These are phyloP conservation scores for Temnothorax nylanderi DNA, from an alignment of 1,140 invertebrate species.

Conservation along the genomic window DNA sequence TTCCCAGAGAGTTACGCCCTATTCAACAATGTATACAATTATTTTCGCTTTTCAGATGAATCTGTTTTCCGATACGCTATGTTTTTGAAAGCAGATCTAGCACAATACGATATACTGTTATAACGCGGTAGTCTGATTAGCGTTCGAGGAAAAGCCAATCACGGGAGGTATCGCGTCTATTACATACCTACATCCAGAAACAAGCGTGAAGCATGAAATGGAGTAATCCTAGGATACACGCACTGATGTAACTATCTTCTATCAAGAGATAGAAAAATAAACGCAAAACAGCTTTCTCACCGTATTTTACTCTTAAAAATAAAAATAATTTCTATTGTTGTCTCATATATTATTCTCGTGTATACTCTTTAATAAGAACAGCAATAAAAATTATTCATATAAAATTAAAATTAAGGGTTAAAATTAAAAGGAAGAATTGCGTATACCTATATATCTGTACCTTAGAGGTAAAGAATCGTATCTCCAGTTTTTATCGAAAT, in stretches of 20 bases:
- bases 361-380: background rate
- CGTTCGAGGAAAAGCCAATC: conserved; percentile 1
- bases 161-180: background rate
- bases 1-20: background rate
- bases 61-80: background rate
- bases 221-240: background rate
- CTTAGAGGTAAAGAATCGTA: no score
- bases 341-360: background rate
- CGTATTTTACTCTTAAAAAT: conserved; percentile 10
- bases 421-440: background rate
- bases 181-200: background rate
- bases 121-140: background rate
- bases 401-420: background rate
- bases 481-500: no score
- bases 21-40: background rate
- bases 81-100: background rate
- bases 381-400: background rate
- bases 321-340: background rate
- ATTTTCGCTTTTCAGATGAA: background rate
- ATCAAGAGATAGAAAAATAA: background rate
- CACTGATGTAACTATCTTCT: background rate
- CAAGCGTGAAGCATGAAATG: conserved; percentile 1
- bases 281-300: background rate
- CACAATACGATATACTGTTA: background rate
- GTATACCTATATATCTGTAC: no score